Evolutionary conservation across 1,140 invertebrate species (phyloP).

Genomic region (Agraylea sexmaculata): DNA sequence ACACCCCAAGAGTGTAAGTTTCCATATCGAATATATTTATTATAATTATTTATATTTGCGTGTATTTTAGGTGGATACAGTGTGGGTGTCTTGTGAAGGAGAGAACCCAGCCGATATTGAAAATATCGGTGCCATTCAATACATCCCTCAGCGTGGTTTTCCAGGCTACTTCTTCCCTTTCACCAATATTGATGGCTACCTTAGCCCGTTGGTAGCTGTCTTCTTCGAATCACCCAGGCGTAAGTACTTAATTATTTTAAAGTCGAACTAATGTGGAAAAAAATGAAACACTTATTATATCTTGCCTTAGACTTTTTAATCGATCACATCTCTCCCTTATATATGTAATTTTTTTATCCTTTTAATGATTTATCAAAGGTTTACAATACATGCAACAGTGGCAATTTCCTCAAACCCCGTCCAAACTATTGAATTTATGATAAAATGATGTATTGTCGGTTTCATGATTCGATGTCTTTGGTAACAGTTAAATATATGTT

Average conservation of each 20-base stretch:
- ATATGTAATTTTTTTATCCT: too few relatives aligned
- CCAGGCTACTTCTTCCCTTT: constrained; percentile 72
- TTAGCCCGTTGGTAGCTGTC: constrained; percentile 80
- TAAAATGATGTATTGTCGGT: too few relatives aligned
- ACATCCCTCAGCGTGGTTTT: constrained; percentile 67
- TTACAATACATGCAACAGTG: too few relatives aligned
- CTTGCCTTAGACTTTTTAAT: too few relatives aligned
- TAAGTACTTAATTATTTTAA: constrained; percentile 51
- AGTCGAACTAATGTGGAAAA: too few relatives aligned
- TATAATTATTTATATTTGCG: constrained; percentile 10
- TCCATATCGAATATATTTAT: constrained; percentile 2
- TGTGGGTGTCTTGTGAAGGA: constrained; percentile 81
- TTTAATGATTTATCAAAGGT: too few relatives aligned
- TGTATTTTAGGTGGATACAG: constrained; percentile 47
- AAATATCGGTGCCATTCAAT: constrained; percentile 75
- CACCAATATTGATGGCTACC: constrained; percentile 66
- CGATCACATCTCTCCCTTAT: too few relatives aligned
- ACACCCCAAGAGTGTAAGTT: constrained; percentile 25
- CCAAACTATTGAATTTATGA: too few relatives aligned
- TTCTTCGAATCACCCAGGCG: constrained; percentile 72
- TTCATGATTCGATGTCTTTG: too few relatives aligned
- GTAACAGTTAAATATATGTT: too few relatives aligned
- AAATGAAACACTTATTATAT: too few relatives aligned
- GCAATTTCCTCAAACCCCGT: too few relatives aligned
- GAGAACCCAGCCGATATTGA: constrained; percentile 84